Conservation (phyloP, 2,797 vertebrate species). For the Geotrypetes seraphini region DNA sequence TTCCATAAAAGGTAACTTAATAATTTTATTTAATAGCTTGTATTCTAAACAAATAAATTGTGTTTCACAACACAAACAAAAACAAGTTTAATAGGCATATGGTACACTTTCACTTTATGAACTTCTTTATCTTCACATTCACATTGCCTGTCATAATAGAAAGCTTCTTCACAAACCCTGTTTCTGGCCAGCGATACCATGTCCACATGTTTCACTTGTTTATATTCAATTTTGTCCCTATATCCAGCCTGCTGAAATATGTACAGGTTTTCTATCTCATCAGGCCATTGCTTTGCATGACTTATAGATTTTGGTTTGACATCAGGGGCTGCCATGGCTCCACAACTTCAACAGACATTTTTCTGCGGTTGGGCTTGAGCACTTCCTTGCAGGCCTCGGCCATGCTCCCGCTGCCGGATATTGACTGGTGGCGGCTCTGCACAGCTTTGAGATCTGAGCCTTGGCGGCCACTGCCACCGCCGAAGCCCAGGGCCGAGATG, state of each 20-base stretch:
- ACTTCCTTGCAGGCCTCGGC: too few relatives aligned
- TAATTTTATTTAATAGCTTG: too few relatives aligned
- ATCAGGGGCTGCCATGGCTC: constrained; percentile 31
- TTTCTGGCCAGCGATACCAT: constrained; percentile 80
- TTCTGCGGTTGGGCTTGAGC: too few relatives aligned
- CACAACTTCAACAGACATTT: constrained; percentile 31
- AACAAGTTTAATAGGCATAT: constrained; percentile 54
- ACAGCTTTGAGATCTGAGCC: too few relatives aligned
- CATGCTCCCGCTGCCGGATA: too few relatives aligned
- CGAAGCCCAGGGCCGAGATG: too few relatives aligned
- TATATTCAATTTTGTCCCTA: constrained; percentile 81
- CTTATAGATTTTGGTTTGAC: constrained; percentile 66
- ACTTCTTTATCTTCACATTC: constrained; percentile 78
- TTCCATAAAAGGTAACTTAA: too few relatives aligned
- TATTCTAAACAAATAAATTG: neutral
- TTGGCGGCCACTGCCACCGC: too few relatives aligned
- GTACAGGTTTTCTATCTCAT: constrained; percentile 80
- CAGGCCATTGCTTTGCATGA: constrained; percentile 71
- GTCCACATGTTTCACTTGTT: constrained; percentile 71
- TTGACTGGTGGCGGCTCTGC: too few relatives aligned
- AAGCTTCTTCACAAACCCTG: constrained; percentile 85
- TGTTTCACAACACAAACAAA: neutral
- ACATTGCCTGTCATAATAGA: constrained; percentile 73
- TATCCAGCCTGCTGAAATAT: constrained; percentile 86
- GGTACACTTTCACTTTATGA: constrained; percentile 77